Evolutionary conservation across 1,140 invertebrate genomes (phyloP).

Genomic region (Drosophila leontia): DNA sequence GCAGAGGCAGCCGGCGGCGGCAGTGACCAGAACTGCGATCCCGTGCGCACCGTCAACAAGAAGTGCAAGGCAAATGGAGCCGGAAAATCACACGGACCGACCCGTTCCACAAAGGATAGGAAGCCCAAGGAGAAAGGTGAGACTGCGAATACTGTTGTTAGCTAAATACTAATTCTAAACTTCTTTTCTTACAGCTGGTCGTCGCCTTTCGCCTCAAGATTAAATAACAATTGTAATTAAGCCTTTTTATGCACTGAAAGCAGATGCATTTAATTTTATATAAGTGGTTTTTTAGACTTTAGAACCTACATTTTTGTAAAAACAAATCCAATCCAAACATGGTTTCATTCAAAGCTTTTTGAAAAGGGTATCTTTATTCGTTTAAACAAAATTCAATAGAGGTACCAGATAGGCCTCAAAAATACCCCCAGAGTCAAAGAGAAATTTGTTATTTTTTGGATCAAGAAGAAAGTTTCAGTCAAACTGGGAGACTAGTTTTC

Average conservation of each 20-base stretch:
- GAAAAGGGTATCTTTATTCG: conserved; percentile 44
- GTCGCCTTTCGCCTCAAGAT: conserved; percentile 41
- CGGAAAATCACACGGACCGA: conserved; percentile 25
- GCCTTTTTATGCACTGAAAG: conserved; percentile 12
- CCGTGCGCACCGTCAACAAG: conserved; percentile 86
- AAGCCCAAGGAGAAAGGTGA: conserved; percentile 83
- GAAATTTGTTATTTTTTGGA: neutral
- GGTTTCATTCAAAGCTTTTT: conserved; percentile 24
- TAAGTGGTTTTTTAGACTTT: conserved; percentile 31
- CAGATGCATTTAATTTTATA: conserved; percentile 26
- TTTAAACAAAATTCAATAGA: neutral
- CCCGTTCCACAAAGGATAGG: conserved; percentile 63
- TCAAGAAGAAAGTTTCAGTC: neutral
- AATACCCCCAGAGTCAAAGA: neutral
- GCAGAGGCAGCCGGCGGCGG: conserved; percentile 86
- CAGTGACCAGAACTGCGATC: conserved; percentile 86
- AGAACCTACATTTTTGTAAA: conserved; percentile 50
- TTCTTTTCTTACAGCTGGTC: conserved; percentile 29
- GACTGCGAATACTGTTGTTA: too few species aligned
- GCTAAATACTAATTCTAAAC: neutral
- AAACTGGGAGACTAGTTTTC: conserved; percentile 8
- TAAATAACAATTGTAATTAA: conserved; percentile 17
- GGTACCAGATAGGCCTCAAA: neutral
- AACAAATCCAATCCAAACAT: conserved; percentile 31
- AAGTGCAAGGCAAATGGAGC: conserved; percentile 87